Percentiles rank a stretch among this genome's conserved stretches.
Evolutionary conservation across 2,113 vertebrate genomes (phyloP).

Genomic region (Hippocampus comes): DNA sequence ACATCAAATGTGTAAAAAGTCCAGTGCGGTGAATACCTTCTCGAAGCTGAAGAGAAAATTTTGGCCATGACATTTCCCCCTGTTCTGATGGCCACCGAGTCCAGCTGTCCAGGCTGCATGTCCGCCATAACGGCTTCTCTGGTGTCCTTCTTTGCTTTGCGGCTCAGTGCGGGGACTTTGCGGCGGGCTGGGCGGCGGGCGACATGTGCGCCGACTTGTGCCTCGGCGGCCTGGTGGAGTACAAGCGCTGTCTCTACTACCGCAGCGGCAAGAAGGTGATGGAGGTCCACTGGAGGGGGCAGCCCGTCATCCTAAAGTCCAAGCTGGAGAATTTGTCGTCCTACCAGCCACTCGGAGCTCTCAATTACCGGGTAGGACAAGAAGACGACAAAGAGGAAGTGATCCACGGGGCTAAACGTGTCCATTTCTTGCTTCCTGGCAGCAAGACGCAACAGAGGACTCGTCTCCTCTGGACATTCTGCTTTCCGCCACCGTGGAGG

Average conservation of each 20-base stretch:
- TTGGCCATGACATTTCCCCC: no score
- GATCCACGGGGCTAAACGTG: background rate
- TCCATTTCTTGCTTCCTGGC: background rate
- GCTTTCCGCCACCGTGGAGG: slow-evolving; percentile 83
- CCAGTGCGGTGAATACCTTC: no score
- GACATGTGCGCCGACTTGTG: slow-evolving; percentile 93
- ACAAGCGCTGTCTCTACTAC: slow-evolving; percentile 88
- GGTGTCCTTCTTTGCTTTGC: background rate
- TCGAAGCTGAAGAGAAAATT: no score
- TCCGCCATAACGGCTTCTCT: no score
- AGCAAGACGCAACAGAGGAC: slow-evolving; percentile 62
- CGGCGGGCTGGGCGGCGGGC: slow-evolving; percentile 76
- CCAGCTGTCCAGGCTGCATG: no score
- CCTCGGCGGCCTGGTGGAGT: slow-evolving; percentile 76
- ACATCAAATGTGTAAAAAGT: no score
- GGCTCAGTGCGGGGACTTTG: slow-evolving; percentile 84
- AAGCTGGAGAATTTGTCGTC: slow-evolving; percentile 89
- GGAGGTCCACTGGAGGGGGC: slow-evolving; percentile 85
- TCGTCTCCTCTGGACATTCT: slow-evolving; percentile 82
- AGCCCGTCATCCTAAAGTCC: slow-evolving; percentile 86
- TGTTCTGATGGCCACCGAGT: no score
- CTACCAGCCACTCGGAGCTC: slow-evolving; percentile 77
- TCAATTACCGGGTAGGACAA: slow-evolving; percentile 73
- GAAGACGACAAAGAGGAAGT: background rate
- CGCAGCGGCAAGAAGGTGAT: slow-evolving; percentile 95